These are phyloP conservation scores for Drosophila peninsularis DNA, from an alignment of 2,888 invertebrate species.

Conservation along the genomic window DNA sequence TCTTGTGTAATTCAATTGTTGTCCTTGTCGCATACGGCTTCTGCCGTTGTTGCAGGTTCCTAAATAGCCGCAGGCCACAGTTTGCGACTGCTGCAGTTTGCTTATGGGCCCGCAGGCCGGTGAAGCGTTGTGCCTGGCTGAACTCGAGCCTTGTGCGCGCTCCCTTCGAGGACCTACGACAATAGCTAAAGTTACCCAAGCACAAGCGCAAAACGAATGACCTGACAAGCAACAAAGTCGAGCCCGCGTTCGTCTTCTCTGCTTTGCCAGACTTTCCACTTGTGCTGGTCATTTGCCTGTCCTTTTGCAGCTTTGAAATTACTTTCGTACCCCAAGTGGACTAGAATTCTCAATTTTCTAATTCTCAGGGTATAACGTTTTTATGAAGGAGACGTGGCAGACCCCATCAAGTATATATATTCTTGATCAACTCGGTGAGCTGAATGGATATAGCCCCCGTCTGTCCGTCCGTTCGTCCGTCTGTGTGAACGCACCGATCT, in stretches of 20 bases:
- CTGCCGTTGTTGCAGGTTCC: conserved; percentile 47
- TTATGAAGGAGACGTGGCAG: too few species aligned
- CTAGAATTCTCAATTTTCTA: conserved; percentile 31
- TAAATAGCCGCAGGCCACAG: conserved; percentile 17
- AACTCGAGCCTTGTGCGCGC: conserved; percentile 37
- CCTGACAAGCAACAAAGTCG: conserved; percentile 56
- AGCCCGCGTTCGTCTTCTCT: conserved; percentile 1
- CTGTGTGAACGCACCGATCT: too few species aligned
- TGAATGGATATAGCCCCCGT: too few species aligned
- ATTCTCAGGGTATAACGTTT: too few species aligned
- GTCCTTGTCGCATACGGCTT: conserved; percentile 61
- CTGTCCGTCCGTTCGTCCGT: too few species aligned
- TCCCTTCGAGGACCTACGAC: conserved; percentile 75
- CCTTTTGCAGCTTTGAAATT: conserved; percentile 42
- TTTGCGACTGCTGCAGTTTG: conserved; percentile 34
- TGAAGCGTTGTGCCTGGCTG: conserved; percentile 43
- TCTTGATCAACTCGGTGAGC: too few species aligned
- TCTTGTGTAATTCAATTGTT: conserved; percentile 77
- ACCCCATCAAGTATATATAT: too few species aligned
- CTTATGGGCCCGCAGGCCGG: conserved; percentile 32
- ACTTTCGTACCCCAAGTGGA: conserved; percentile 40
- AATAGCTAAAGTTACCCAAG: conserved; percentile 64
- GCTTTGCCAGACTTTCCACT: conserved; percentile 26
- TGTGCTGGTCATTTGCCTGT: conserved; percentile 13
- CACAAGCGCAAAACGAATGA: conserved; percentile 37